These are phyloP conservation scores for Drosophila lini DNA, from an alignment of 1,140 invertebrate genomes.

Conservation along the genomic window DNA sequence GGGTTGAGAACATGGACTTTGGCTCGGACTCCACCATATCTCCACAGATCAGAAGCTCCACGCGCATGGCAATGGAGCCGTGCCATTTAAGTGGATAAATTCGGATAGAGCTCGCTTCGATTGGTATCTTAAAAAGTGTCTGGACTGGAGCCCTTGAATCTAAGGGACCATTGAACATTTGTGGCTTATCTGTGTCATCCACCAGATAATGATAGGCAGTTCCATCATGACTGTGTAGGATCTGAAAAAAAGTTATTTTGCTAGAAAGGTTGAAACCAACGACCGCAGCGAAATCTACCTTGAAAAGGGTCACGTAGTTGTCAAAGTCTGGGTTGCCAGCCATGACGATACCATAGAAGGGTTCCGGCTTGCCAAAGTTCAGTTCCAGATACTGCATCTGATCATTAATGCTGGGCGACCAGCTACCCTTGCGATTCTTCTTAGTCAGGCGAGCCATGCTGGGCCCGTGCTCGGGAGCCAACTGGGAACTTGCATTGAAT, in stretches of 20 bases:
- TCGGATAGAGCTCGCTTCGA: conserved; percentile 90
- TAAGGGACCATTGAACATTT: conserved; percentile 90
- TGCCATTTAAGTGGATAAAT: conserved; percentile 92
- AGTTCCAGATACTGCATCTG: conserved; percentile 89
- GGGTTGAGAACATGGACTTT: not conserved
- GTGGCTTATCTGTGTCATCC: conserved; percentile 72
- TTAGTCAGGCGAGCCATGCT: conserved; percentile 85
- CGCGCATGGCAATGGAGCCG: conserved; percentile 88
- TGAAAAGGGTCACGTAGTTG: conserved; percentile 91
- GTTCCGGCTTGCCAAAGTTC: conserved; percentile 87
- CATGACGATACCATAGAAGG: conserved; percentile 90
- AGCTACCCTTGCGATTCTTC: conserved; percentile 85
- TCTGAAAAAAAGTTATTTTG: conserved; percentile 36
- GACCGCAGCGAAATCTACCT: conserved; percentile 63
- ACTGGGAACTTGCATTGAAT: conserved; percentile 87
- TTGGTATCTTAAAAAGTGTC: conserved; percentile 88
- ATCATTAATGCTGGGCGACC: conserved; percentile 87
- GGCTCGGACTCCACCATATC: conserved; percentile 18
- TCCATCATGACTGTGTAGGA: conserved; percentile 89
- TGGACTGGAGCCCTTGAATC: conserved; percentile 86
- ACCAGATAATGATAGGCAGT: conserved; percentile 86
- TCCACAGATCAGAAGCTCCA: conserved; percentile 91
- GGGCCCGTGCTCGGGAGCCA: conserved; percentile 85
- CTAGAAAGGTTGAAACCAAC: not conserved
- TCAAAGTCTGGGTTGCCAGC: conserved; percentile 88